Conservation (phyloP, 2,888 invertebrate genomes). For the Synanthedon tipuliformis region DNA sequence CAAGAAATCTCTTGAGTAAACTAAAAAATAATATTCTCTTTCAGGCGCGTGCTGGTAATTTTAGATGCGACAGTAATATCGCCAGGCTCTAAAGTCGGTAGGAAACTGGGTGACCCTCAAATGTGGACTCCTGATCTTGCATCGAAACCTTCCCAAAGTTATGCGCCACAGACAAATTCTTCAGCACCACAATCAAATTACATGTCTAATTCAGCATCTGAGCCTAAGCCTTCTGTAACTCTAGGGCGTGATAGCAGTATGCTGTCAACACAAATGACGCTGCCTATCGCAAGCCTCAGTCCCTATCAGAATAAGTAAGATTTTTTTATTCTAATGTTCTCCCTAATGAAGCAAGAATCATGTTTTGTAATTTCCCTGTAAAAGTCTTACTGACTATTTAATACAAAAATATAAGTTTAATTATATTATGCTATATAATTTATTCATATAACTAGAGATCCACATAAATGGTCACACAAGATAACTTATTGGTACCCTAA, state of each 20-base stretch:
- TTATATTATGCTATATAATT: too few relatives aligned
- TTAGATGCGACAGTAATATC: slow-evolving; percentile 80
- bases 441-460: too few relatives aligned
- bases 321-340: not conserved
- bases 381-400: too few relatives aligned
- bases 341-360: too few relatives aligned
- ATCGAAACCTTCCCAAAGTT: slow-evolving; percentile 18
- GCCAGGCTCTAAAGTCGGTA: slow-evolving; percentile 77
- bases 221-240: slow-evolving; percentile 18
- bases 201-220: slow-evolving; percentile 10
- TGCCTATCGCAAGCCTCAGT: slow-evolving; percentile 87
- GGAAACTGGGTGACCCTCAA: slow-evolving; percentile 84
- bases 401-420: not conserved
- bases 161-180: slow-evolving; percentile 17
- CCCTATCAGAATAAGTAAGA: slow-evolving; percentile 92
- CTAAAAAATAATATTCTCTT: slow-evolving; percentile 10
- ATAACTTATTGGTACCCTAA: too few relatives aligned
- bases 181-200: too few relatives aligned
- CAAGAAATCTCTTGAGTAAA: too few relatives aligned
- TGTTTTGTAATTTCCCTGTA: too few relatives aligned
- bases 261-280: slow-evolving; percentile 66
- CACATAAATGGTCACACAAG: too few relatives aligned
- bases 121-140: slow-evolving; percentile 62
- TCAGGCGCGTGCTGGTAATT: slow-evolving; percentile 86
- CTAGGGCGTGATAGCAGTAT: slow-evolving; percentile 44